Base-by-base conservation (phyloP, 2,797 vertebrate genomes). In the Notamacropus eugenii region DNA sequence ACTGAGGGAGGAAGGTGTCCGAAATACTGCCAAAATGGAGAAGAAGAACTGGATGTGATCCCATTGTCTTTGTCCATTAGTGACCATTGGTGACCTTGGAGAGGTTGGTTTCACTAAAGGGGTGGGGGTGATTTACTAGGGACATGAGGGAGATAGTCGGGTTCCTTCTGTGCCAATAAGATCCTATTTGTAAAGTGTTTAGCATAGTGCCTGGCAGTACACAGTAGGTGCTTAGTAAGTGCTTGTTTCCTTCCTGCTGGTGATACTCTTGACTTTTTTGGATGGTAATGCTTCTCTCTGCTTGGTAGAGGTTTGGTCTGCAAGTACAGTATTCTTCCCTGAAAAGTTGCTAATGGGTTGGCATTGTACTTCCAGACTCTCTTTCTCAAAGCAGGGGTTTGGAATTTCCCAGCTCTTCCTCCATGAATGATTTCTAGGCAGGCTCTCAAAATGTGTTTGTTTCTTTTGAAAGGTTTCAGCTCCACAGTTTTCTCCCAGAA, bases 391-490 rank as follows among this genome's bases (percentile, higher is more conserved):
- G n/a, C 28, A 46, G 90, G 93, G 95, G 29, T 57, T 31, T 95
- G 55, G 31, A 54, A 34, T 95, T 91, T 90, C 87, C 95, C 57
- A 93, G n/a, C 46, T 92, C 50, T 91, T 87, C 52, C 57, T 96
- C 12, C 29, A 34, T 92, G 87, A 55, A 91, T 56, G 62, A 40
- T 90, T 56, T 55, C 95, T 40, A 92, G 91, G 5, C 40, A 28
- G 90, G 24, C 56, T 96, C 94, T 31, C 52, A 93, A 67, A 92
- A 50, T 94, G 31, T 62, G 52, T 46, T 16, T 54, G 5, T 19
- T 90, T 92, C 31, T 29, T 94, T 55, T 96, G 82, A 96, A 95
- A 93, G 92, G 31, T 28, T 94, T 54, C 5, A 92, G 82, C 91
- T 96, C 22, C 90, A 93, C 24, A 0, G 27, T 93, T 3, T 40